These are phyloP conservation scores for Nothocercus nigrocapillus DNA, from an alignment of 2,113 vertebrate genomes.

Conservation along the genomic window DNA sequence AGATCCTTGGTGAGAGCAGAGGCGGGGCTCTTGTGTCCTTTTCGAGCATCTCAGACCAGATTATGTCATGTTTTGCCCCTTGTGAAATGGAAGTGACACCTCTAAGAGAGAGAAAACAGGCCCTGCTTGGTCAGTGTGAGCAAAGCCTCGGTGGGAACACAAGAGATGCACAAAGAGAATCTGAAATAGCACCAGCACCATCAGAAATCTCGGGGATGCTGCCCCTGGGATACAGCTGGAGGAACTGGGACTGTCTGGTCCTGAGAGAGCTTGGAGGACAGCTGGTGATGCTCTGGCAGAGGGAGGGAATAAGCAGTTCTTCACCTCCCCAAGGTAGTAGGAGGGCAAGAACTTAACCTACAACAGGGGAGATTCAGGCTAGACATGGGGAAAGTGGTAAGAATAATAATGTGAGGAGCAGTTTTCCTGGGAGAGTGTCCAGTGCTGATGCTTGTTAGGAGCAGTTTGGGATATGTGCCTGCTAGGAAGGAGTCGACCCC, in stretches of 20 bases:
- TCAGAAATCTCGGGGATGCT: neutral
- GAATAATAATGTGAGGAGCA: neutral
- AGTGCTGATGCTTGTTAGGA: neutral
- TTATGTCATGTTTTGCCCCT: neutral
- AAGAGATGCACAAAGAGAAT: neutral
- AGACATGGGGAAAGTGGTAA: neutral
- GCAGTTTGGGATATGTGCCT: neutral
- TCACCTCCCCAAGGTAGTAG: neutral
- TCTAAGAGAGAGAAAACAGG: neutral
- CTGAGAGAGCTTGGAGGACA: neutral
- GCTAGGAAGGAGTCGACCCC: too few relatives aligned
- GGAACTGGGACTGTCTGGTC: neutral
- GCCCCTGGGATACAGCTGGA: neutral
- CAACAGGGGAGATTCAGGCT: fast-evolving
- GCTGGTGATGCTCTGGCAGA: neutral
- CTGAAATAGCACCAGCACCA: fast-evolving
- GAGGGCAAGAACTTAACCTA: neutral
- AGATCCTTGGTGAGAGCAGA: neutral
- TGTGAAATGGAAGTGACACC: neutral
- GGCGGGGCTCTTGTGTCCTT: neutral
- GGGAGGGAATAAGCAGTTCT: neutral
- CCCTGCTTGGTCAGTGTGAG: neutral
- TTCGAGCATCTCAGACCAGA: neutral
- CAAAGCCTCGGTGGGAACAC: neutral
- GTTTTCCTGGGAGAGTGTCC: neutral